Conservation (phyloP, 2,888 invertebrate species). For the Autographa gamma region DNA sequence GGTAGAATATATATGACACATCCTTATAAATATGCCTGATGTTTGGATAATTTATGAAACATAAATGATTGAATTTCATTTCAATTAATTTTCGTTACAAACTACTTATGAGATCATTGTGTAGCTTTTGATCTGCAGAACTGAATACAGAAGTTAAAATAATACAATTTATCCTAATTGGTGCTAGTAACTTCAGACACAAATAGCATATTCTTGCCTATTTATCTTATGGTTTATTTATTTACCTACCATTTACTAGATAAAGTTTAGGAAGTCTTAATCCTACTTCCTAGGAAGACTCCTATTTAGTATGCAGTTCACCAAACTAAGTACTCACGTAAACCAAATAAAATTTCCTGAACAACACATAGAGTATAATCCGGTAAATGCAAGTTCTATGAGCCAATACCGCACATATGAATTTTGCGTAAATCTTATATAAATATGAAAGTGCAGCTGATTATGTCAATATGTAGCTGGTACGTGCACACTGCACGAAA, state of each 20-base stretch:
- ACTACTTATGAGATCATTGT: no score
- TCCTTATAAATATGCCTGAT: no score
- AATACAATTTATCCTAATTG: no score
- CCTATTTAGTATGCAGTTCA: slow-evolving; percentile 1
- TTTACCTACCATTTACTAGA: background rate
- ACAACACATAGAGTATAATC: slow-evolving; percentile 4
- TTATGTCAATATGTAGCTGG: slow-evolving; percentile 56
- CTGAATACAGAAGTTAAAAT: no score
- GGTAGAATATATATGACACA: no score
- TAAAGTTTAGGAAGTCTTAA: slow-evolving; percentile 2
- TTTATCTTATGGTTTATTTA: no score
- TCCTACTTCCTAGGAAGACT: background rate
- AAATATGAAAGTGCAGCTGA: slow-evolving; percentile 46
- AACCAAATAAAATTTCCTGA: slow-evolving; percentile 4
- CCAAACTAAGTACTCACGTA: slow-evolving; percentile 1
- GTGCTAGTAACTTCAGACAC: no score
- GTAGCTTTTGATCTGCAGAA: no score
- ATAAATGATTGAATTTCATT: no score
- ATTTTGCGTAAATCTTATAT: slow-evolving; percentile 32
- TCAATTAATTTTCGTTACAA: no score
- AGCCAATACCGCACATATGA: background rate
- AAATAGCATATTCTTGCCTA: no score
- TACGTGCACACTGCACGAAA: slow-evolving; percentile 40
- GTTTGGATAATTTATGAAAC: no score
- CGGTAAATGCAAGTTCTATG: background rate